A percentile compares a stretch with the other conserved stretches of the same genome.
phyloP scores from a whole-genome alignment of 2,113 vertebrate species.

The Pituophis catenifer region DNA sequence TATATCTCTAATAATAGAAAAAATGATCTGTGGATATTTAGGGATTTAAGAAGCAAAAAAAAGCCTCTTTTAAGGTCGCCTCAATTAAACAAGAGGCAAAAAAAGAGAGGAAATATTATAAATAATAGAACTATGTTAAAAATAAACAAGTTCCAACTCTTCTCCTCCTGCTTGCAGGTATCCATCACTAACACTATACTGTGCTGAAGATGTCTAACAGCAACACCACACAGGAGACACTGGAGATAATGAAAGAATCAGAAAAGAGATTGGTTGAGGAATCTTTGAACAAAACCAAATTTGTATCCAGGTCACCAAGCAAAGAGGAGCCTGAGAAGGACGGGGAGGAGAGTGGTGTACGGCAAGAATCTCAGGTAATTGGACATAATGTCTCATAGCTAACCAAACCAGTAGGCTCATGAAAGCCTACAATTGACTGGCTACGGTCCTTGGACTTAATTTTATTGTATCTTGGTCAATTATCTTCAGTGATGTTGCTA shows the following conservation, averaged over 20 bases:
- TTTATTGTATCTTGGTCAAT: background rate
- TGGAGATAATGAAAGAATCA: constrained; percentile 84
- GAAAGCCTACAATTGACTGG: background rate
- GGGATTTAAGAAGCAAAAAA: background rate
- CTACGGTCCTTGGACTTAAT: background rate
- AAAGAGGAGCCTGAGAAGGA: constrained; percentile 79
- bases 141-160: background rate
- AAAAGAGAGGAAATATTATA: background rate
- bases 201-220: constrained; percentile 80
- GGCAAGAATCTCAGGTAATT: constrained; percentile 76
- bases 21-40: background rate
- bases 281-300: constrained; percentile 78
- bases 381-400: background rate
- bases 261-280: constrained; percentile 81
- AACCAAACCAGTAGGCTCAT: background rate
- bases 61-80: background rate
- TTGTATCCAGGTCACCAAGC: constrained; percentile 73
- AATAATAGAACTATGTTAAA: background rate
- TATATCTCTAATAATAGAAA: background rate
- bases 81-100: background rate
- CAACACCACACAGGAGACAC: constrained; percentile 75
- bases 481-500: background rate
- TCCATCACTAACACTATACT: constrained; percentile 37
- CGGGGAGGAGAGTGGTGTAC: constrained; percentile 66
- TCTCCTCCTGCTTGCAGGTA: constrained; percentile 54